Percentiles rank a stretch among this genome's conserved stretches.
Evolutionary conservation across 2,888 invertebrate genomes (phyloP).

Genomic region (Torymus tubicola): DNA sequence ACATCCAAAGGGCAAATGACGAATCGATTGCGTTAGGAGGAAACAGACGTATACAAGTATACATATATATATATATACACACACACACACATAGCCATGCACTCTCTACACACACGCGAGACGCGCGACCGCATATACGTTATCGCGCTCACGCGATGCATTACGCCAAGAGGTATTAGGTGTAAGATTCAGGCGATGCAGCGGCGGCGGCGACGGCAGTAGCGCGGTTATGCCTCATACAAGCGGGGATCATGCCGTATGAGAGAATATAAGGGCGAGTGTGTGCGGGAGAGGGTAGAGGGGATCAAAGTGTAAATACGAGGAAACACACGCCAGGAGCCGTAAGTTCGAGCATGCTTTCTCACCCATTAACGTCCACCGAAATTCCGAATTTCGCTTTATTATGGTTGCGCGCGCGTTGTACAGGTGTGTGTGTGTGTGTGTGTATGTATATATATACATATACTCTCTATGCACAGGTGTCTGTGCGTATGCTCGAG

Average conservation of each 20-base stretch:
- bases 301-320: constrained; percentile 57
- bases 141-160: constrained; percentile 57
- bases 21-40: constrained; percentile 59
- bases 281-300: not conserved
- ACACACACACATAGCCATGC: not conserved
- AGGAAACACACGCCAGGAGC: constrained; percentile 53
- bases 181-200: constrained; percentile 50
- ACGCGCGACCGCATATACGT: constrained; percentile 37
- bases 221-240: constrained; percentile 40
- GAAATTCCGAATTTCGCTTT: constrained; percentile 48
- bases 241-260: constrained; percentile 40
- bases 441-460: too few species aligned
- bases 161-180: constrained; percentile 57
- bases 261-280: not conserved
- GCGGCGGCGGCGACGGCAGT: not conserved
- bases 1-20: constrained; percentile 58
- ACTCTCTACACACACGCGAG: not conserved
- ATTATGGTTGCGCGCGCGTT: constrained; percentile 25
- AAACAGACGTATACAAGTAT: constrained; percentile 38
- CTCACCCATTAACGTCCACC: constrained; percentile 42
- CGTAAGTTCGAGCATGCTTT: constrained; percentile 48
- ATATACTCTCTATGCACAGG: too few species aligned
- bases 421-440: too few species aligned
- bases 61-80: not conserved
- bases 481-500: too few species aligned